Evolutionary conservation across 2,797 vertebrate genomes (phyloP), one percentile per base, ranked within the genome.

Genomic region (Sitta carolinensis): DNA sequence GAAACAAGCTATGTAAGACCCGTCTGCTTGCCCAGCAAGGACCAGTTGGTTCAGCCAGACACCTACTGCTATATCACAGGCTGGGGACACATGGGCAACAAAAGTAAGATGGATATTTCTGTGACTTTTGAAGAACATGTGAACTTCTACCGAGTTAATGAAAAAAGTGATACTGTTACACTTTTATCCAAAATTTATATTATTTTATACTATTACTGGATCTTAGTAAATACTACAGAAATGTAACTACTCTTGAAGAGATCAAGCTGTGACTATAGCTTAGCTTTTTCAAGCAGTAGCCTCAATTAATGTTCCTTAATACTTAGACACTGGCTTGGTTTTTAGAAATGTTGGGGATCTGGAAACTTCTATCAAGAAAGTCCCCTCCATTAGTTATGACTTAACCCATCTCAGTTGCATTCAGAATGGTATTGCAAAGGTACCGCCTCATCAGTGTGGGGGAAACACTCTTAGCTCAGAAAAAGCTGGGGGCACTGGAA

Each of bases 1-100:
- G 97, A 98, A 81, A 99, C 98, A 5, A 97, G 97, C 91, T 98
- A 98, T 0, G 99, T 99, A 16, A 96, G 98, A 12, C 99, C 99
- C 0, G 98, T 99, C 85, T 99, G 99, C 93, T 91, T 99, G 15
- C 99, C 99, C 18, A 95, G 91, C 40, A 87, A 43, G 0, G 97
- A 90, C 17, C 98, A 98, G 96, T 78, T 98, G 29, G 98, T 98
- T 9, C 97, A 95, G 29, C 97, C 99, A 0, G 98, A 99, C 64
- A 98, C 98, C 8, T 99, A 99, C 97, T 99, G 99, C 89, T 99
- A 98, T 96, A 99, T 99, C 98, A 99, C 99, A 0, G 99, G 99
- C 94, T 99, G 99, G 99, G 99, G 99, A 40, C 98, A 99, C 97
- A 99, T 98, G 98, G 99, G 99, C 84, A 98, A 98, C 98, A 98